Evolutionary conservation across 2,797 vertebrate genomes (phyloP), one percentile per base, ranked within the genome.

Genomic region (Astyanax mexicanus): DNA sequence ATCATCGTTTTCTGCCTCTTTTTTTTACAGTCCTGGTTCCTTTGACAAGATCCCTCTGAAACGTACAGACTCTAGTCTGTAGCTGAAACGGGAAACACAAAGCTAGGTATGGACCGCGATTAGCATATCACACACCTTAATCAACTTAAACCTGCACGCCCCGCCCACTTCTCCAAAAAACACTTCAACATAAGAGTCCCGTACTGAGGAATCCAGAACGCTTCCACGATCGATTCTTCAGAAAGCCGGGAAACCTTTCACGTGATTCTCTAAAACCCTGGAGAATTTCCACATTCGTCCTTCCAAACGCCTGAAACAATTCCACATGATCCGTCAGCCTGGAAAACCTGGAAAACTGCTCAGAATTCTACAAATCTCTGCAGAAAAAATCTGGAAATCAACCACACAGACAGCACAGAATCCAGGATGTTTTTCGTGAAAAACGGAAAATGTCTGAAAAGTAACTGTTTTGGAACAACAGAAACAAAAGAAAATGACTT

Each of bases 11-110:
- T 6, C 77, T 10, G 11, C 79, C 80, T 75, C 75, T 80, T 40
- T 84, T 54, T 80, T 69, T 85, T 92, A 76, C 92, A 97, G 96
- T 97, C 96, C 88, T 97, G 96, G 96, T 97, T 97, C 94, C 96
- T 97, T 94, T 97, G 96, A 97, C 94, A 92, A 92, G 91, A 93
- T 93, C 91, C 89, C 86, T 84, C 91, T 90, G 88, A 90, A 89
- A 83, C 89, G 90, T 85, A 90, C 89, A 91, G 86, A 90, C 89
- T 87, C 89, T 85, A 79, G 89, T 88, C 90, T 86, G 90, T 85
- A 87, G 86, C 81, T 84, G 88, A 93, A 91, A 92, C 88, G 80
- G 87, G 89, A 91, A 90, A 84, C 84, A 87, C 67, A 84, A 86
- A 78, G 72, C 75, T 75, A 83, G 66, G 78, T 78, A 77, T 72